Evolutionary conservation across 2,797 vertebrate species (phyloP).

Genomic region (Spatula versicolor): DNA sequence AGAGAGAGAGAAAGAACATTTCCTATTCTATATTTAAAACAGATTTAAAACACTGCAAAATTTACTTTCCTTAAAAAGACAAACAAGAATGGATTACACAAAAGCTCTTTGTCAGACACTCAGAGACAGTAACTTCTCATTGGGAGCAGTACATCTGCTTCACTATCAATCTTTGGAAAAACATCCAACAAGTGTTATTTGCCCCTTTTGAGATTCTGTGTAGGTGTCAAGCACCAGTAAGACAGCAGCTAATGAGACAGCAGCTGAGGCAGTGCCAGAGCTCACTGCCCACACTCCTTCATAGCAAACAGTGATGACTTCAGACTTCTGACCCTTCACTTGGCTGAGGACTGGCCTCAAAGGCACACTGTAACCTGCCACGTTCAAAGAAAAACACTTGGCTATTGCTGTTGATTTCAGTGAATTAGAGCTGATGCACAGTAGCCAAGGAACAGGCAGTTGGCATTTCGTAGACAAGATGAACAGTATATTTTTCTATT

Average conservation of each 20-base stretch:
- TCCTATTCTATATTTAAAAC: background rate
- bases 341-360: background rate
- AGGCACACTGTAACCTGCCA: background rate
- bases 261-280: background rate
- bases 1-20: background rate
- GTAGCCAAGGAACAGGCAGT: background rate
- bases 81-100: accelerated
- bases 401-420: accelerated
- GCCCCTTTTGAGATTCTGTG: background rate
- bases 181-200: background rate
- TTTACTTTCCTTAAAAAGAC: background rate
- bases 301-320: accelerated
- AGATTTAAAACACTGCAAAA: background rate
- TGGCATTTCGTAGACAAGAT: background rate
- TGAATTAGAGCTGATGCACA: background rate
- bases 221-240: background rate
- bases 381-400: accelerated
- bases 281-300: background rate
- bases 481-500: background rate
- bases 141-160: background rate
- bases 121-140: background rate
- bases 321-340: too few relatives aligned
- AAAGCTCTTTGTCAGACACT: background rate
- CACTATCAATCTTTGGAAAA: background rate
- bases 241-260: background rate